Evolutionary conservation across 2,888 invertebrate genomes (phyloP).

Genomic region (Netelia melanura): DNA sequence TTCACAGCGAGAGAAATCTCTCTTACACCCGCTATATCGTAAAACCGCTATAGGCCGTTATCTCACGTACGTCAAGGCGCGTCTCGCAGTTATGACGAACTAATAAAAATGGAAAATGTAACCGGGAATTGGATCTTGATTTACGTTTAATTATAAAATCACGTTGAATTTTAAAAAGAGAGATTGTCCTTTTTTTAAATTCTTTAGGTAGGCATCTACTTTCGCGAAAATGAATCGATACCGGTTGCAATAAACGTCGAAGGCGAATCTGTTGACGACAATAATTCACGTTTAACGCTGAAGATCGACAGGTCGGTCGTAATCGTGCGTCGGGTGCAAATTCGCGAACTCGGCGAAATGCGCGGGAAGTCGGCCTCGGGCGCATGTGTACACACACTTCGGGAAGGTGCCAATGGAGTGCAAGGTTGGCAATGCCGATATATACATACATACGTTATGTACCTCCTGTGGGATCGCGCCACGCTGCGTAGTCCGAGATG

Average conservation of each 20-base stretch:
- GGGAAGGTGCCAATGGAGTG: slow-evolving; percentile 38
- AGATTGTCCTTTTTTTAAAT: not conserved
- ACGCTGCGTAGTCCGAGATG: slow-evolving; percentile 63
- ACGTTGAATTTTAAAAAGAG: not conserved
- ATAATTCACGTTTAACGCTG: slow-evolving; percentile 49
- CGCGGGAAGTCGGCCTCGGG: slow-evolving; percentile 29
- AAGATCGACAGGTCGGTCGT: slow-evolving; percentile 43
- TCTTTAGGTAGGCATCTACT: not conserved
- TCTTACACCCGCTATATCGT: slow-evolving; percentile 38
- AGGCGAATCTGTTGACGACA: slow-evolving; percentile 32
- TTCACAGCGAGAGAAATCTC: slow-evolving; percentile 49
- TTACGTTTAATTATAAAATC: too few relatives aligned
- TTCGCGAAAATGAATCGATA: not conserved
- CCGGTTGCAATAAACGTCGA: not conserved
- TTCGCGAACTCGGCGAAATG: slow-evolving; percentile 64
- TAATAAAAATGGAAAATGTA: slow-evolving; percentile 1
- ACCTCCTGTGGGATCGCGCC: not conserved
- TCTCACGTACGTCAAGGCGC: slow-evolving; percentile 50
- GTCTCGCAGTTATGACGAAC: slow-evolving; percentile 50
- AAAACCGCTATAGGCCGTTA: slow-evolving; percentile 62
- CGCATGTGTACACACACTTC: not conserved
- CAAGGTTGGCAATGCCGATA: slow-evolving; percentile 5
- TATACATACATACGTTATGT: slow-evolving; percentile 1
- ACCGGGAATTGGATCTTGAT: not conserved
- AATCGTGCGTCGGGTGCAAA: slow-evolving; percentile 38